Conservation (phyloP, 2,888 invertebrate genomes). For the Drepana falcataria region DNA sequence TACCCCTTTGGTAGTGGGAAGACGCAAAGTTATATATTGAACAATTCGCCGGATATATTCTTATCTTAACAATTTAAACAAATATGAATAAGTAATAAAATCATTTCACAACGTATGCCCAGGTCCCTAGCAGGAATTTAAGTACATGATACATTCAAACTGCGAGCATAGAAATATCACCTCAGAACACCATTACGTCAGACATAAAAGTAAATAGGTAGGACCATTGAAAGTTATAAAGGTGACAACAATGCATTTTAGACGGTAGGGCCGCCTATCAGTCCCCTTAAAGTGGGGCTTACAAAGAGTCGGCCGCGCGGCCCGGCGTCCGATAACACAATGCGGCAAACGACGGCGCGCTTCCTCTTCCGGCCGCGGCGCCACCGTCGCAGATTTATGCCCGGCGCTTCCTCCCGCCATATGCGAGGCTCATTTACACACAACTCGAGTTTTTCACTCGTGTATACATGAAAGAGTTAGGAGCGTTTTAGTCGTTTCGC, state of each 20-base stretch:
- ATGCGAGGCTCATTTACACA: constrained; percentile 74
- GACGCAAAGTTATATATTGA: too few relatives aligned
- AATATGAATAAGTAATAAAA: too few relatives aligned
- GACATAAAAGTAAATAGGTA: constrained; percentile 8
- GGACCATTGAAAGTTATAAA: constrained; percentile 39
- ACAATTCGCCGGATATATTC: too few relatives aligned
- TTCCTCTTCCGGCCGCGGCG: constrained; percentile 76
- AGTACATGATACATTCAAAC: background rate
- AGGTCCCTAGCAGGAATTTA: too few relatives aligned
- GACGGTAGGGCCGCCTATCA: constrained; percentile 60
- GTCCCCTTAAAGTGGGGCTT: constrained; percentile 65
- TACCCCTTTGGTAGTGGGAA: too few relatives aligned
- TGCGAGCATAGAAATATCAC: background rate
- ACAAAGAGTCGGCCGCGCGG: constrained; percentile 72
- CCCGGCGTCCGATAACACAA: constrained; percentile 74
- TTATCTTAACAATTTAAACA: too few relatives aligned
- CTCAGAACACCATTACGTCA: background rate
- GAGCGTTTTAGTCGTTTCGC: constrained; percentile 41
- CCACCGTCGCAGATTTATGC: constrained; percentile 76
- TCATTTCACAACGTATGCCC: too few relatives aligned
- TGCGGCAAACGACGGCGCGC: constrained; percentile 76
- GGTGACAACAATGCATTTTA: constrained; percentile 59
- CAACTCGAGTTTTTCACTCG: constrained; percentile 73
- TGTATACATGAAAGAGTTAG: constrained; percentile 45
- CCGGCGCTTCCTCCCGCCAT: constrained; percentile 72